These are phyloP conservation scores for Xyrauchen texanus DNA, from an alignment of 2,113 vertebrate species.

Conservation along the genomic window DNA sequence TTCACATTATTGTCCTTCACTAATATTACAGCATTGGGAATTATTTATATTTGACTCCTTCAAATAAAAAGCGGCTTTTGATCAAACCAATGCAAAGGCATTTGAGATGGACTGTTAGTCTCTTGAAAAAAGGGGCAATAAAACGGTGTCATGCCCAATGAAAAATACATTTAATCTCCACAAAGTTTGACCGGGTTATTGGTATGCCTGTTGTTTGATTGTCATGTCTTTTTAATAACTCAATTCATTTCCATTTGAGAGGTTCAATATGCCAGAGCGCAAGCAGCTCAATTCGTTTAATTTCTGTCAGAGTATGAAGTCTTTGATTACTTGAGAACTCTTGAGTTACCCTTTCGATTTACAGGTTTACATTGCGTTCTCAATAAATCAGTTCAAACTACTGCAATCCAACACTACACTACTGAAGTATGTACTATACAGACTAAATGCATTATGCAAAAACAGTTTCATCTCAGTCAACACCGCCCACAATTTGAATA, in stretches of 20 bases:
- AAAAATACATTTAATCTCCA: constrained; percentile 53
- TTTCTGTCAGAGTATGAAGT: constrained; percentile 7
- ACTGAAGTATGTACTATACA: too few relatives aligned
- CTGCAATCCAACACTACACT: neutral
- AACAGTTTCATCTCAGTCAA: too few relatives aligned
- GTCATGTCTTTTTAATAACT: constrained; percentile 55
- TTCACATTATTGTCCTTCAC: constrained; percentile 17
- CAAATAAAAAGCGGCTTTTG: constrained; percentile 15
- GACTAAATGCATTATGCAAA: too few relatives aligned
- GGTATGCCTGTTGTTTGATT: constrained; percentile 41
- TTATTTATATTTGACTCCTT: constrained; percentile 34
- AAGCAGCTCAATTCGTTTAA: constrained; percentile 34
- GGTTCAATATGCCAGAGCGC: constrained; percentile 38
- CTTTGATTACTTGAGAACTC: neutral
- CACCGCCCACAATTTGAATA: too few relatives aligned
- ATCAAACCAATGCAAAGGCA: constrained; percentile 23
- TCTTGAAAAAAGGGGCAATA: constrained; percentile 40
- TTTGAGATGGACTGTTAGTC: constrained; percentile 14
- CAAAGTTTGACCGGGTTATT: constrained; percentile 46
- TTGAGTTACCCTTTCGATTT: neutral
- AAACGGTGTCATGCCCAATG: constrained; percentile 47
- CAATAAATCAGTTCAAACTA: neutral
- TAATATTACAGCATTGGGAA: constrained; percentile 25
- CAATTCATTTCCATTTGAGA: constrained; percentile 41
- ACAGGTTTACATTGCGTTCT: neutral